Conservation (phyloP, 37 sponge, comb jelly and placozoan genomes). For the Axinella damicornis region DNA sequence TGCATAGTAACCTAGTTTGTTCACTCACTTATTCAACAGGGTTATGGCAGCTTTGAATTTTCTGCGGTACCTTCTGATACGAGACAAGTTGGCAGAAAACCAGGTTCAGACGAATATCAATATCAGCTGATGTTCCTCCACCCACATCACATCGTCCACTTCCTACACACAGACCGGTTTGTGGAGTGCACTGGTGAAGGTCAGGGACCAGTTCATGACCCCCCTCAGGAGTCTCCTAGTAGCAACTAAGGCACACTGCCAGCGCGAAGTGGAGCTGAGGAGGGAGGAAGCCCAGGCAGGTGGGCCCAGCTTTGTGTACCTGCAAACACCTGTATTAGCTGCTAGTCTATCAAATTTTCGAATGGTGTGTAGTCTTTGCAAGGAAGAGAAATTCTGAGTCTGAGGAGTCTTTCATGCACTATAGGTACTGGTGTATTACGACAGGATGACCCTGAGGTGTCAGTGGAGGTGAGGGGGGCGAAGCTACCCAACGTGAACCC, state of each 20-base stretch:
- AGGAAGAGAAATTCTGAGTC: too few species aligned
- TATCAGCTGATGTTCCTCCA: background rate
- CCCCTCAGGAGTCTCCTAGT: conserved; percentile 26
- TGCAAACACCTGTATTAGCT: too few species aligned
- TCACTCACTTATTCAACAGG: conserved; percentile 7
- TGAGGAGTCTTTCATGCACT: too few species aligned
- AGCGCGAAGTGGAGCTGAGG: background rate
- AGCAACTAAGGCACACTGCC: conserved; percentile 14
- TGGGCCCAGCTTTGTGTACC: background rate
- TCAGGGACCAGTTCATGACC: conserved; percentile 19
- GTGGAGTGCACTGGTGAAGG: conserved; percentile 18
- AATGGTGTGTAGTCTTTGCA: too few species aligned
- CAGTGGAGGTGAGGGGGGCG: conserved; percentile 47
- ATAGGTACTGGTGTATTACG: background rate
- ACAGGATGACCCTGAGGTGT: conserved; percentile 30
- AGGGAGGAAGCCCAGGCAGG: background rate
- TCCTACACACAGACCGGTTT: conserved; percentile 48
- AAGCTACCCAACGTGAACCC: conserved; percentile 38
- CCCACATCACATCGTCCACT: background rate
- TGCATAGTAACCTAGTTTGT: too few species aligned
- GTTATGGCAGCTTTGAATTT: conserved; percentile 75
- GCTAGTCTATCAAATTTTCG: too few species aligned
- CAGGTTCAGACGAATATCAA: conserved; percentile 10
- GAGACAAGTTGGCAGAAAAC: conserved; percentile 52
- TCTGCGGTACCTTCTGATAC: conserved; percentile 67